phyloP scores from a whole-genome alignment of 2,888 invertebrate species.

The Trachelus tabidus region DNA sequence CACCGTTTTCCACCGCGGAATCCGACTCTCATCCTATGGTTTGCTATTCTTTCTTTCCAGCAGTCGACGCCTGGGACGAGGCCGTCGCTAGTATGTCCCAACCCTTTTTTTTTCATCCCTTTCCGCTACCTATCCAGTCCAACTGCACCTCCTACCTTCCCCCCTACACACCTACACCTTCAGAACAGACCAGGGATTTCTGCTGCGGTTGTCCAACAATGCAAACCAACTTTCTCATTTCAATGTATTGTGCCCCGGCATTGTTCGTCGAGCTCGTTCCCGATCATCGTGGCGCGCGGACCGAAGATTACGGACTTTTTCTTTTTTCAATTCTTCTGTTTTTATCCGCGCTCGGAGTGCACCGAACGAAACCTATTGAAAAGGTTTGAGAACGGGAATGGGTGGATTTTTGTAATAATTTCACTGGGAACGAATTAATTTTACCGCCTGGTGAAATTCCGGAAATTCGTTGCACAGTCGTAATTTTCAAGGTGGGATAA shows the following conservation, averaged over 20 bases:
- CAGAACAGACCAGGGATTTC: constrained; percentile 2
- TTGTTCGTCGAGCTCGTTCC: constrained; percentile 48
- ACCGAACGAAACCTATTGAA: not conserved
- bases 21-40: constrained; percentile 46
- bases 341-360: not conserved
- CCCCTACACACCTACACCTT: not conserved
- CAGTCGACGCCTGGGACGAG: constrained; percentile 8
- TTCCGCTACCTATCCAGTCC: not conserved
- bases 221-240: constrained; percentile 63
- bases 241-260: constrained; percentile 57
- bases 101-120: not conserved
- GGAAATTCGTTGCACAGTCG: constrained; percentile 28
- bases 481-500: not conserved
- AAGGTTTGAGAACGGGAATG: not conserved
- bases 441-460: not conserved
- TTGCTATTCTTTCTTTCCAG: constrained; percentile 46
- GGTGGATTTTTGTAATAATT: not conserved
- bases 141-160: not conserved
- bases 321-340: not conserved
- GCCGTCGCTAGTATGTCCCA: not conserved
- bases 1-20: constrained; percentile 9
- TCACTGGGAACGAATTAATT: not conserved
- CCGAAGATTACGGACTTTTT: not conserved
- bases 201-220: constrained; percentile 55
- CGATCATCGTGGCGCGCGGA: constrained; percentile 33